Conservation (phyloP, 1,140 invertebrate genomes). For the Pseudobourletiella spinata region DNA sequence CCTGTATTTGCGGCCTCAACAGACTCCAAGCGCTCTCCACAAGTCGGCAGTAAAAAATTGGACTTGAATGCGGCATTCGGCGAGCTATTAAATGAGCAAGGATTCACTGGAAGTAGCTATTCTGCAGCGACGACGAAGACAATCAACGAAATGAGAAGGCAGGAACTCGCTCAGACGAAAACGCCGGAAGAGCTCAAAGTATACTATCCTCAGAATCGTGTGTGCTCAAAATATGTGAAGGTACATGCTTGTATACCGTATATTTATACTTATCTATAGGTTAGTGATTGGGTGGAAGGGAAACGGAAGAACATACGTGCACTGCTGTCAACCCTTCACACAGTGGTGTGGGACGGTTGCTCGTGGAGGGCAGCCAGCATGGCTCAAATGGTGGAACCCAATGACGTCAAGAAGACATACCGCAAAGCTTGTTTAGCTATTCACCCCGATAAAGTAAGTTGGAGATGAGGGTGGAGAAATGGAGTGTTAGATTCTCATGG, state of each 20-base stretch:
- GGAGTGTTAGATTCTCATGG: too few relatives aligned
- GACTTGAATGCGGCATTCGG: slow-evolving; percentile 34
- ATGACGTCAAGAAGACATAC: slow-evolving; percentile 93
- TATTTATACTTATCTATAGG: slow-evolving; percentile 41
- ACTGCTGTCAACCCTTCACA: slow-evolving; percentile 85
- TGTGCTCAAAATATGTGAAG: too few relatives aligned
- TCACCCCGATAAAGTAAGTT: slow-evolving; percentile 95
- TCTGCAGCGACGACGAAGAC: slow-evolving; percentile 16
- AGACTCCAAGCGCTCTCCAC: not conserved
- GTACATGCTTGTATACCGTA: not conserved
- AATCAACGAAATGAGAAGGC: slow-evolving; percentile 30
- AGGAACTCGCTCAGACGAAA: slow-evolving; percentile 20
- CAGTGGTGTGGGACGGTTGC: slow-evolving; percentile 86
- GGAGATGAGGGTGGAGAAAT: too few relatives aligned
- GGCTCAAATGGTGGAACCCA: slow-evolving; percentile 78
- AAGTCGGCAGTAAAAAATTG: slow-evolving; percentile 2
- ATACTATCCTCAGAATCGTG: too few relatives aligned
- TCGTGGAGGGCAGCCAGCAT: slow-evolving; percentile 89
- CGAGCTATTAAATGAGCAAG: slow-evolving; percentile 31
- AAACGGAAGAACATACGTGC: slow-evolving; percentile 95
- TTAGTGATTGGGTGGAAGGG: slow-evolving; percentile 78
- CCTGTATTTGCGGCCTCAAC: not conserved
- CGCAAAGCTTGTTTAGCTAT: slow-evolving; percentile 90
- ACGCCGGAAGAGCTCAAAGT: slow-evolving; percentile 27
- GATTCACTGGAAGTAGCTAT: slow-evolving; percentile 17